Percentiles rank a stretch among this genome's conserved stretches.
Conservation (phyloP, 1,140 invertebrate species). For the Amphibalanus amphitrite region DNA sequence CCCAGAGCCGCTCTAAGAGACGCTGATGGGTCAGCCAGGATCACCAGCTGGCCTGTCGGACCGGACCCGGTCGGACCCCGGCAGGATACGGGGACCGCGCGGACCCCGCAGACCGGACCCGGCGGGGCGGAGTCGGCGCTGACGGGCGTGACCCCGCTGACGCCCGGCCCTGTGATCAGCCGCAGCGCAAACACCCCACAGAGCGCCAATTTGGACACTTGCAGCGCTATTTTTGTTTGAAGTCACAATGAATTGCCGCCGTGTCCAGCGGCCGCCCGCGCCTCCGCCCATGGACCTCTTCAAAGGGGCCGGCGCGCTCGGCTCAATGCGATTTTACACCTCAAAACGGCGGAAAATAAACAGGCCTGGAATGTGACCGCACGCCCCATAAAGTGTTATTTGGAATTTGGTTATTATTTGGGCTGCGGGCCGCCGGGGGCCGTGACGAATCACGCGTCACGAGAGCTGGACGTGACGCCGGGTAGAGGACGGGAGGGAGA, state of each 20-base stretch:
- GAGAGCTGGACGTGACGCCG: background rate
- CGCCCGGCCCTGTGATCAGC: background rate
- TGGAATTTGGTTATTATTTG: constrained; percentile 2
- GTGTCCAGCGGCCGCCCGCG: background rate
- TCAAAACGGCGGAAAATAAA: background rate
- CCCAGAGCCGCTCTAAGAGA: no score
- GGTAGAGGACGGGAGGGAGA: no score
- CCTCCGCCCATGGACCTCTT: background rate
- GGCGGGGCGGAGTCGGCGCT: background rate
- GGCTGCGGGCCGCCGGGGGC: background rate
- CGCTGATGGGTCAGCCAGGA: no score
- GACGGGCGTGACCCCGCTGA: background rate
- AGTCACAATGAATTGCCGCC: constrained; percentile 1
- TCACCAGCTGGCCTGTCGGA: no score
- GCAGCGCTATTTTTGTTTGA: background rate
- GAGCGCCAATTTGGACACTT: constrained; percentile 1
- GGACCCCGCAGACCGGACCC: no score
- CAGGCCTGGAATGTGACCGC: background rate
- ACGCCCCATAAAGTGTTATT: constrained; percentile 1
- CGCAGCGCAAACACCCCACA: background rate
- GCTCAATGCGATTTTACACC: constrained; percentile 1
- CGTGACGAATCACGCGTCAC: background rate
- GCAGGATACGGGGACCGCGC: no score
- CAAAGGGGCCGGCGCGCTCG: background rate
- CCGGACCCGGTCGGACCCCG: no score